These are phyloP conservation scores for Pycnonotus jocosus DNA, from an alignment of 2,113 vertebrate genomes.

Conservation along the genomic window DNA sequence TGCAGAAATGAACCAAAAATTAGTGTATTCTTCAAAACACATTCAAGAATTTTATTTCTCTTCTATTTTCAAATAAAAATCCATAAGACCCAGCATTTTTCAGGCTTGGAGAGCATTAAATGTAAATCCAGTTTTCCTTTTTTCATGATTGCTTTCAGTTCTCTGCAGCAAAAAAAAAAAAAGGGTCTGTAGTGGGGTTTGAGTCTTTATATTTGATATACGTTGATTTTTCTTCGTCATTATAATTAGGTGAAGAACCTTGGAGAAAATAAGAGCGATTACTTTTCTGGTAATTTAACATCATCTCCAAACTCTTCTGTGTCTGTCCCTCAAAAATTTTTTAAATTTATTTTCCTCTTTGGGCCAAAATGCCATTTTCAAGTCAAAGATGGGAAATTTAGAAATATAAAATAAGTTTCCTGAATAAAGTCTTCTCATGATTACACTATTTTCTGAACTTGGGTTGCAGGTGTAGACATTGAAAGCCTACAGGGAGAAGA, in stretches of 20 bases:
- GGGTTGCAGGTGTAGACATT: not conserved
- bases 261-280: not conserved
- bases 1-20: not conserved
- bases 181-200: too few relatives aligned
- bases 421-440: not conserved
- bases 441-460: not conserved
- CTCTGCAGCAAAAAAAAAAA: not conserved
- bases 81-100: not conserved
- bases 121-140: not conserved
- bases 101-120: not conserved
- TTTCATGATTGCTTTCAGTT: not conserved
- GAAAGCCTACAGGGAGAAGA: not conserved
- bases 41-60: not conserved
- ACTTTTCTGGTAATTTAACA: not conserved
- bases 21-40: not conserved
- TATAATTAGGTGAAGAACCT: not conserved
- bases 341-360: not conserved
- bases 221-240: not conserved
- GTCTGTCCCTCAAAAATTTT: rapidly evolving
- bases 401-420: not conserved
- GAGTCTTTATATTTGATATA: not conserved
- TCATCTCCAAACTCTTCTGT: not conserved
- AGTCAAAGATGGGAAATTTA: not conserved
- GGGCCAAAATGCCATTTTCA: not conserved
- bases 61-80: not conserved